Conservation (phyloP, 2,888 invertebrate species). For the Synanthedon tipuliformis region DNA sequence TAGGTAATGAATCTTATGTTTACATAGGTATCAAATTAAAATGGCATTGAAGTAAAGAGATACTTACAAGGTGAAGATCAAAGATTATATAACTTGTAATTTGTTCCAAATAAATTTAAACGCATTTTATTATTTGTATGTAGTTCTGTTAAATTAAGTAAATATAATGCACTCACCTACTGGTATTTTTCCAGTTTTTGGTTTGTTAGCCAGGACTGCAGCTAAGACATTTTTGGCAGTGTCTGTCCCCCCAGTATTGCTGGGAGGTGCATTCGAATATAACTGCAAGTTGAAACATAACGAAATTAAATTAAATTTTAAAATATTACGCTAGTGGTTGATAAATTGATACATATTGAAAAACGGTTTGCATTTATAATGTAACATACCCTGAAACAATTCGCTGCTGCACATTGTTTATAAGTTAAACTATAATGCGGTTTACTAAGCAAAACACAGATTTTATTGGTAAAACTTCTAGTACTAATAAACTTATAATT, state of each 20-base stretch:
- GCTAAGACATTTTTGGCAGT: constrained; percentile 64
- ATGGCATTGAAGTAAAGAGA: neutral
- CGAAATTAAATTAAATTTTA: neutral
- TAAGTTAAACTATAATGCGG: constrained; percentile 35
- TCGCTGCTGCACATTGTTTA: constrained; percentile 44
- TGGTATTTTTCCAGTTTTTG: constrained; percentile 62
- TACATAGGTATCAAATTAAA: too few species aligned
- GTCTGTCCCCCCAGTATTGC: constrained; percentile 30
- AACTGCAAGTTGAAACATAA: constrained; percentile 26
- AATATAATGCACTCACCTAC: constrained; percentile 41
- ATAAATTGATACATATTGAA: constrained; percentile 5
- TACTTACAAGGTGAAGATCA: neutral
- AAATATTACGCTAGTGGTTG: constrained; percentile 1
- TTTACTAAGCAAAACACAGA: constrained; percentile 35
- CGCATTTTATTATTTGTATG: constrained; percentile 1
- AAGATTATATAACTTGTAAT: neutral
- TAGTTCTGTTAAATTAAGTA: neutral
- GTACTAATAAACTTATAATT: constrained; percentile 44
- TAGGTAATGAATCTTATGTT: too few species aligned
- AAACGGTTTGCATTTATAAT: neutral
- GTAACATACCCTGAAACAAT: constrained; percentile 42
- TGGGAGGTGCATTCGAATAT: constrained; percentile 37
- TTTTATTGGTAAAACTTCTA: constrained; percentile 25
- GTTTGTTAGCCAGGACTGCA: constrained; percentile 60
- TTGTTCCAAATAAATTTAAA: neutral